Conservation (phyloP, 2,113 vertebrate genomes). For the Hymenochirus boettgeri region DNA sequence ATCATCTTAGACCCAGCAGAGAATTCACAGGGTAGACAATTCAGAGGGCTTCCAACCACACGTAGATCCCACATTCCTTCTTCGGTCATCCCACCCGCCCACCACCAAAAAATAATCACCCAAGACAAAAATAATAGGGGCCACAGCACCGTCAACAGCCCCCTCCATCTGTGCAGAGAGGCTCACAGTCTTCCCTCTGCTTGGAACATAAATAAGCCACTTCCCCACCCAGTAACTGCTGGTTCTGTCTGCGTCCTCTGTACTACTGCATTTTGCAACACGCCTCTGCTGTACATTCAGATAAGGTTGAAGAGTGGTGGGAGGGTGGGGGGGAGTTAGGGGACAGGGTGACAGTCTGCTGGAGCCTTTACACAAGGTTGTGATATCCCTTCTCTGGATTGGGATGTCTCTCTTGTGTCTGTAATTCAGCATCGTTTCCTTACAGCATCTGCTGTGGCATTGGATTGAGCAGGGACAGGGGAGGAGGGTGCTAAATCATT, state of each 20-base stretch:
- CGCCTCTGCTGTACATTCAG: conserved; percentile 67
- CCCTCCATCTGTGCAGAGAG: conserved; percentile 50
- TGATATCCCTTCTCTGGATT: not conserved
- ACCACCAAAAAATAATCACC: conserved; percentile 4
- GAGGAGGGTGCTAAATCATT: conserved; percentile 40
- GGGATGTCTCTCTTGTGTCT: conserved; percentile 1
- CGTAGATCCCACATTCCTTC: conserved; percentile 18
- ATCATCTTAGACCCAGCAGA: conserved; percentile 16
- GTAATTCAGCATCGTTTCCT: conserved; percentile 22
- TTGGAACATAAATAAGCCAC: conserved; percentile 50
- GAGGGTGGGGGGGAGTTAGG: not conserved
- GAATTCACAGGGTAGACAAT: conserved; percentile 19
- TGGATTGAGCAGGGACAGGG: conserved; percentile 31
- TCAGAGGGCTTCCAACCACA: conserved; percentile 24
- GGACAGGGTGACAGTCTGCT: not conserved
- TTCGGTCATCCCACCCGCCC: too few relatives aligned
- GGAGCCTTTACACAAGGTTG: conserved; percentile 4
- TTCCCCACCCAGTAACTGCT: conserved; percentile 68
- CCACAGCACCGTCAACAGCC: conserved; percentile 41
- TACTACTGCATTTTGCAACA: conserved; percentile 72
- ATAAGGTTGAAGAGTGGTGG: conserved; percentile 53
- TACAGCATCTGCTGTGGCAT: conserved; percentile 19
- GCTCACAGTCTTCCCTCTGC: conserved; percentile 61
- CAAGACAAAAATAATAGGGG: conserved; percentile 8
- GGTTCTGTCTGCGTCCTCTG: conserved; percentile 66